Percentiles rank a stretch among this genome's conserved stretches.
These are phyloP conservation scores for Solenopsis invicta DNA, from an alignment of 1,140 invertebrate genomes.

Conservation along the genomic window DNA sequence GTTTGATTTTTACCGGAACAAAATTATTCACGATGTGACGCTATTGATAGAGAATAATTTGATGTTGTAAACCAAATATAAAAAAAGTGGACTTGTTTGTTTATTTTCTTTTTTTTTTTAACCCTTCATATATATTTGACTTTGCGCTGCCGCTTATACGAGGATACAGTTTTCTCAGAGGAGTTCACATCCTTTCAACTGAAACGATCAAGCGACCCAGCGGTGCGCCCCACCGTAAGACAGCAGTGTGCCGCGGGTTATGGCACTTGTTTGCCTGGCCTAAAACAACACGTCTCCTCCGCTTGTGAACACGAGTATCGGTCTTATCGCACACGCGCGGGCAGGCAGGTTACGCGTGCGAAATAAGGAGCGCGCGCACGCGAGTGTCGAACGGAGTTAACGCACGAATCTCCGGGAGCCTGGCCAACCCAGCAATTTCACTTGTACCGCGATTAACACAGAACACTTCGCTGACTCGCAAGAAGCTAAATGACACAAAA, in stretches of 20 bases:
- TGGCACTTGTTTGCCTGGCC: conserved; percentile 70
- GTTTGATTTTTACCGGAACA: too few species aligned
- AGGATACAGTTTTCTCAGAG: conserved; percentile 3
- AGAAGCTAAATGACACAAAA: background rate
- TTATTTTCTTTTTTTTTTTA: too few species aligned
- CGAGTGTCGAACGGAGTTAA: background rate
- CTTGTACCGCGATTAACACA: conserved; percentile 23
- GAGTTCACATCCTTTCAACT: conserved; percentile 40
- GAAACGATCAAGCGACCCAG: conserved; percentile 31
- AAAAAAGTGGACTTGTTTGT: too few species aligned
- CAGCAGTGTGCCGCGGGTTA: background rate
- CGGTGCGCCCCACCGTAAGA: background rate
- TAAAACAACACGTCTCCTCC: conserved; percentile 73
- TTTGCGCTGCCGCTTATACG: background rate
- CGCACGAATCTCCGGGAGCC: background rate
- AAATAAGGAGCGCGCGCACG: conserved; percentile 11
- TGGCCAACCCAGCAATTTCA: conserved; percentile 18
- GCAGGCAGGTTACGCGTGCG: background rate
- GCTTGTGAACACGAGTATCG: conserved; percentile 7
- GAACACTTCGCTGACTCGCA: conserved; percentile 18
- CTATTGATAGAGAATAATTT: too few species aligned
- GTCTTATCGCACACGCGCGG: conserved; percentile 60
- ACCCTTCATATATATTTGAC: background rate
- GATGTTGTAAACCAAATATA: too few species aligned
- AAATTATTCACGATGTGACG: too few species aligned